Evolutionary conservation across 2,888 invertebrate species (phyloP).

Genomic region (Listrodromus nycthemerus): DNA sequence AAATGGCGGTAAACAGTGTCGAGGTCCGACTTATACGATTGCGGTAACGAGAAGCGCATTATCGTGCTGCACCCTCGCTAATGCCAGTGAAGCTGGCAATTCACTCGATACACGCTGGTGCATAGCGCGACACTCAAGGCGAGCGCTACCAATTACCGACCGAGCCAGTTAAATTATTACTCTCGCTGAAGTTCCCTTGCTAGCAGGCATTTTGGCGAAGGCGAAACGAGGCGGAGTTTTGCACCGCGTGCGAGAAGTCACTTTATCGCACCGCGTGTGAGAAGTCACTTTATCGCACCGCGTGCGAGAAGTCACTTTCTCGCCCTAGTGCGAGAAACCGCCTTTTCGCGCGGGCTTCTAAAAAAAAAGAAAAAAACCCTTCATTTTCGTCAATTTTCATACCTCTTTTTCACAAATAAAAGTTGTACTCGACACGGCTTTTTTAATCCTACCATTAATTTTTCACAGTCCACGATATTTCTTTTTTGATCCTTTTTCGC

Average conservation of each 20-base stretch:
- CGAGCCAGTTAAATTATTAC: neutral
- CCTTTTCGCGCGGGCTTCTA: neutral
- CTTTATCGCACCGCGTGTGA: neutral
- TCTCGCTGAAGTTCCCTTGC: neutral
- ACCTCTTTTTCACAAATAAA: no score
- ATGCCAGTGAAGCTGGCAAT: neutral
- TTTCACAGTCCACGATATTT: neutral
- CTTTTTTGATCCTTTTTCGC: neutral
- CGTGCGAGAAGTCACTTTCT: neutral
- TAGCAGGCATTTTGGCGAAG: neutral
- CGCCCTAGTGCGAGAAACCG: neutral
- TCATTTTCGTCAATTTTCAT: no score
- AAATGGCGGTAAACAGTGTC: slow-evolving; percentile 59
- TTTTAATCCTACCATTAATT: neutral
- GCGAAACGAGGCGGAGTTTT: neutral
- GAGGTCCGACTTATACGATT: slow-evolving; percentile 43
- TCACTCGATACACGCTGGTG: slow-evolving; percentile 7
- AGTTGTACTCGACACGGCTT: no score
- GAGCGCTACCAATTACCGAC: neutral
- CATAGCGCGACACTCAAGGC: neutral
- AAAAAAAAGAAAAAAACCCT: no score
- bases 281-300: neutral
- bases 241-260: neutral
- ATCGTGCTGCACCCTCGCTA: slow-evolving; percentile 29
- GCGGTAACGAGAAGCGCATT: slow-evolving; percentile 40